These are phyloP conservation scores for Xylota segnis DNA, from an alignment of 2,888 invertebrate genomes.

Conservation along the genomic window DNA sequence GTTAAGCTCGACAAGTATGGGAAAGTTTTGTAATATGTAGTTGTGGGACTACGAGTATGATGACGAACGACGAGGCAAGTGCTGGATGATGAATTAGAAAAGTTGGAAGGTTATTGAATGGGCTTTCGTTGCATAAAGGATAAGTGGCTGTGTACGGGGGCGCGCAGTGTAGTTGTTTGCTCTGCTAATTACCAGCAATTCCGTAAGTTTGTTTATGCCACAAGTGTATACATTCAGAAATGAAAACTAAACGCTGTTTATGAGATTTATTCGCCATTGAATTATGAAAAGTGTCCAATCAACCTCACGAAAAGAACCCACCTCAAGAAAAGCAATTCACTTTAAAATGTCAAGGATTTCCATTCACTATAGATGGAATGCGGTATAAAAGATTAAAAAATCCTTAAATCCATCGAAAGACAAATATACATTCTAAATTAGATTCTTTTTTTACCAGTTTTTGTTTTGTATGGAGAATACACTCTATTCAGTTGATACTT, in stretches of 20 bases:
- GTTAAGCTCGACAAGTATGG: conserved; percentile 17
- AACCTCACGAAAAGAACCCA: neutral
- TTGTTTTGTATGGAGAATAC: conserved; percentile 14
- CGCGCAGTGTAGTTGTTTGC: neutral
- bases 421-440: conserved; percentile 22
- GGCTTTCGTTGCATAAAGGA: neutral
- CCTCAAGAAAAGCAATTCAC: neutral
- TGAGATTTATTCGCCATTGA: too few relatives aligned
- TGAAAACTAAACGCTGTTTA: too few relatives aligned
- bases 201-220: too few relatives aligned
- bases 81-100: conserved; percentile 25
- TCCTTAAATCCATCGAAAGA: conserved; percentile 15
- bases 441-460: neutral
- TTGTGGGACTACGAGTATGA: neutral
- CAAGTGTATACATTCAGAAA: too few relatives aligned
- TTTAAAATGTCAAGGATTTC: conserved; percentile 44
- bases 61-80: neutral
- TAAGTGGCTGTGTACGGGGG: neutral
- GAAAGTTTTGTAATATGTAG: conserved; percentile 12
- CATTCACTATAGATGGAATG: neutral
- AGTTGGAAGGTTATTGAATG: conserved; percentile 23
- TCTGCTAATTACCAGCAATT: neutral
- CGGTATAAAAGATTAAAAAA: neutral
- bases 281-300: too few relatives aligned
- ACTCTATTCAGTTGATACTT: conserved; percentile 42